phyloP scores from a whole-genome alignment of 2,888 invertebrate species.

The Glomeris marginata region DNA sequence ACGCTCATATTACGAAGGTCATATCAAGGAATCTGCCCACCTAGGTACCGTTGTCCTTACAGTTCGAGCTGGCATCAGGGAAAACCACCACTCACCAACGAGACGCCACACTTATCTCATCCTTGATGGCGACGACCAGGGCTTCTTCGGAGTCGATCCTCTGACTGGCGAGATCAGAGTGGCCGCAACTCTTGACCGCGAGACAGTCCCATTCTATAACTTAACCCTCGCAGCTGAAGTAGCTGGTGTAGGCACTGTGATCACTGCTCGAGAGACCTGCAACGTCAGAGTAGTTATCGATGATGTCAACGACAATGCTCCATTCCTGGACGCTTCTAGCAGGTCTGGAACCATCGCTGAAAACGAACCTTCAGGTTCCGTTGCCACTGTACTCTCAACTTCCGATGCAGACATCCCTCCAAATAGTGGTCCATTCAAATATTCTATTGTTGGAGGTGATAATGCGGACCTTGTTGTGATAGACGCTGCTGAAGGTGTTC shows the following conservation, averaged over 20 bases:
- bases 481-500: conserved; percentile 61
- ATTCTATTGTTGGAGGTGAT: conserved; percentile 58
- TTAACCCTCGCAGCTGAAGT: conserved; percentile 75
- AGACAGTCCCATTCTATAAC: conserved; percentile 55
- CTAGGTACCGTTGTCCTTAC: conserved; percentile 56
- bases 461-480: conserved; percentile 60
- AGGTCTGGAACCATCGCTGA: conserved; percentile 65
- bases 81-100: conserved; percentile 28
- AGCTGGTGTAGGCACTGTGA: conserved; percentile 69
- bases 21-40: conserved; percentile 61
- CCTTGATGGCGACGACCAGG: conserved; percentile 63
- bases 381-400: conserved; percentile 68
- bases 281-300: conserved; percentile 55
- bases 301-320: conserved; percentile 90
- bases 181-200: conserved; percentile 59
- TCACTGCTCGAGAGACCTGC: conserved; percentile 20
- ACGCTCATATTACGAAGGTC: conserved; percentile 58
- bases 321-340: conserved; percentile 55
- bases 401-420: conserved; percentile 78
- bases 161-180: conserved; percentile 67
- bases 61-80: conserved; percentile 79
- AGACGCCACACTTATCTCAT: conserved; percentile 85
- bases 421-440: conserved; percentile 80
- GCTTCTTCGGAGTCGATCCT: conserved; percentile 75
- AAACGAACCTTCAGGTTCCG: conserved; percentile 69